Evolutionary conservation across 2,797 vertebrate genomes (phyloP), one percentile per base, ranked within the genome.

Genomic region (Echiichthys vipera): DNA sequence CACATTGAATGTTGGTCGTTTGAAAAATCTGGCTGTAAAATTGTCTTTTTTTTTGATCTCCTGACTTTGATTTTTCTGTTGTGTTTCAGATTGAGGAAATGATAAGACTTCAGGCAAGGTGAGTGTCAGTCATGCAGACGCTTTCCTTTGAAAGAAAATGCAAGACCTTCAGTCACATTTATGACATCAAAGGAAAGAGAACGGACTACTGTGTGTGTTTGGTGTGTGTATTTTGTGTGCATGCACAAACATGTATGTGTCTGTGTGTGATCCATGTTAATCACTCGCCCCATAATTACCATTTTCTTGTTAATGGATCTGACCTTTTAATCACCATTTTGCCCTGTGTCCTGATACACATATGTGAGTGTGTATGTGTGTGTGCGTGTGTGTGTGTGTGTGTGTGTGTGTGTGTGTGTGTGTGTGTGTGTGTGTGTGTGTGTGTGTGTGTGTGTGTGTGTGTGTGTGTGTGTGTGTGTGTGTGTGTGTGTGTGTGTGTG

Each of bases 271-370:
- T 73, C 70, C 37, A 59, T 84, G 61, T 77, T 89, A 88, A 88
- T 90, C 85, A 84, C 66, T 65, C 66, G 64, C 53, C 20, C 29
- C 54, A 74, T 85, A 89, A 91, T 88, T 85, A 85, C 78, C 74
- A 87, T 82, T 80, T 85, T 79, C 81, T 68, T 73, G 84, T 82
- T 90, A 90, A 89, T 86, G 76, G 78, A 64, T 83, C 74, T 81
- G 80, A 87, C 87, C 90, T 86, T 84, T 88, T 86, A 89, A 91
- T 89, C 84, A 88, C 79, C 55, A 71, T 78, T 83, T 80, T 86
- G 84, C 67, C 78, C 69, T 54, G 58, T 77, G 74, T 72, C 59
- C 25, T 3, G 50, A 53, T 63, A 51, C 37, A n/a, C 40, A 47
- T 54, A 51, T 46, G 22, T 32, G 18, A 2, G 29, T 37, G 43